A percentile compares a stretch with the other conserved stretches of the same genome.
Evolutionary conservation across 2,797 vertebrate genomes (phyloP).

Genomic region (Emys orbicularis): DNA sequence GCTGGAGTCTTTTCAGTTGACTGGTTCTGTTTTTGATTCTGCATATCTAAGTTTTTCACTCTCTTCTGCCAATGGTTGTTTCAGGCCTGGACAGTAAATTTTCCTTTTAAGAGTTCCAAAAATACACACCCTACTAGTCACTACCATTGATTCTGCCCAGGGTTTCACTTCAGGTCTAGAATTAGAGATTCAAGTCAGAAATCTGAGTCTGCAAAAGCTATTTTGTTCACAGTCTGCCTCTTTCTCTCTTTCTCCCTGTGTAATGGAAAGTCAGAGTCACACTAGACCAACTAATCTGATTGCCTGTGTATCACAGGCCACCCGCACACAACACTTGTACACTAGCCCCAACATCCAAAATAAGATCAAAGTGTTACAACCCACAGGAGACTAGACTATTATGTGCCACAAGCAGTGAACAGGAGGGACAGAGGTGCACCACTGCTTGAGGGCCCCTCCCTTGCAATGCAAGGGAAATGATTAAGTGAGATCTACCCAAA

Average conservation of each 20-base stretch:
- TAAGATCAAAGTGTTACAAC: no score
- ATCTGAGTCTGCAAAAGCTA: neutral
- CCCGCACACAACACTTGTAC: no score
- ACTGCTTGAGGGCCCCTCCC: no score
- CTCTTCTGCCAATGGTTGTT: neutral
- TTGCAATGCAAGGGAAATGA: neutral
- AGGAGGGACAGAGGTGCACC: no score
- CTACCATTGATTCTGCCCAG: neutral
- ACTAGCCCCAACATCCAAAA: no score
- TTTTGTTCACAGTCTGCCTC: neutral
- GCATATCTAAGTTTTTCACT: neutral
- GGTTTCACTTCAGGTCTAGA: neutral
- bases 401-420: no score
- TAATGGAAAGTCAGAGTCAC: neutral
- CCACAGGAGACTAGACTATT: no score
- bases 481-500: neutral
- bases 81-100: fast-evolving
- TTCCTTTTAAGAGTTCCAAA: neutral
- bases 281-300: no score
- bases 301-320: no score
- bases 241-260: neutral
- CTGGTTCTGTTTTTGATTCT: neutral
- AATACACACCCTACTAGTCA: neutral
- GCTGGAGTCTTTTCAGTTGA: neutral
- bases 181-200: neutral